Base-by-base conservation (phyloP, 1,140 invertebrate genomes). In the Coenobita brevimanus region DNA sequence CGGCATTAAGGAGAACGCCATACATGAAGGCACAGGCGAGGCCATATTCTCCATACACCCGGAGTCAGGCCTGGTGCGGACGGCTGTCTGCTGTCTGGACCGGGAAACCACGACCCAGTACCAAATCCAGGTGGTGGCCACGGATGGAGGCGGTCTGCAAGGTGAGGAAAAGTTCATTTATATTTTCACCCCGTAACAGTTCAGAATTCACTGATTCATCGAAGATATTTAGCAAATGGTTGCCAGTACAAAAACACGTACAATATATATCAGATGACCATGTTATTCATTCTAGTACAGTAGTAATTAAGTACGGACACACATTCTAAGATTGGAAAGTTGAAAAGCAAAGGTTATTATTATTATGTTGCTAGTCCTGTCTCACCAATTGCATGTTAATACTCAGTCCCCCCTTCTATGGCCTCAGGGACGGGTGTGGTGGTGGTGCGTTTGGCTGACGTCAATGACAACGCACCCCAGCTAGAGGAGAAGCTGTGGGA, bases 1-100 rank as follows among this genome's bases (percentile, higher is more conserved):
- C 78, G 73, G 50, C 62, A 90, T 90, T 17, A 21, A 82, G 57
- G 83, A 90, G 69, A 88, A 88, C 4, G 94, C 93, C 4, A 91
- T 90, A 3, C 93, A 94, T 84, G 33, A 91, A 36, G 93, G 94
- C 89, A 91, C 90, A 79, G 50, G 93, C 8, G 67, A 67, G n/a
- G 71, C 88, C 50, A 71, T 91, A 38, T 94, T 94, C 89, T 89
- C 86, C 43, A 92, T 94, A 67, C 92, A 93, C 91, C 91, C 92
- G 27, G 91, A 92, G 73, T 92, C 93, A 81, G 93, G 93, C 92
- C 60, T 67, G 2, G 78, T 91, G 30, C 62, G 76, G 2, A 91
- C 90, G 10, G 80, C 89, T 21, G 62, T 91, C 54, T 90, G 87
- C 38, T 88, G 86, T 33, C 67, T 91, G 24, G 90, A 91, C 83